phyloP scores from a whole-genome alignment of 2,797 vertebrate genomes.

The Poecilia velifera region DNA sequence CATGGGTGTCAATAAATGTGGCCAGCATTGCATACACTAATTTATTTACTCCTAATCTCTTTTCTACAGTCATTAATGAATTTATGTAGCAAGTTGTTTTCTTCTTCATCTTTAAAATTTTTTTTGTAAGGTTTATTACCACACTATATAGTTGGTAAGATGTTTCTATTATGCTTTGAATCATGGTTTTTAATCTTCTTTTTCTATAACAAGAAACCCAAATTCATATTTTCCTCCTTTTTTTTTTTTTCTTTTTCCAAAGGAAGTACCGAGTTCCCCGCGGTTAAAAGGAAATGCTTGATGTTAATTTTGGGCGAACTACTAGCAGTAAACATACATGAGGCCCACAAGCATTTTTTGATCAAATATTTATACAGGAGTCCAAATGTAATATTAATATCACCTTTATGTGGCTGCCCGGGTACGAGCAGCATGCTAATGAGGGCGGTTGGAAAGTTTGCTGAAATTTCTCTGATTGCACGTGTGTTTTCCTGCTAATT shows the following conservation, averaged over 20 bases:
- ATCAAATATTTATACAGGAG: constrained; percentile 80
- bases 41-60: constrained; percentile 30
- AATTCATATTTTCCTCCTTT: constrained; percentile 47
- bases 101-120: constrained; percentile 32
- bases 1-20: neutral
- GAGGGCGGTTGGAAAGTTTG: constrained; percentile 50
- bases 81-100: constrained; percentile 31
- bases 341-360: constrained; percentile 68
- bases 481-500: constrained; percentile 30
- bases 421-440: constrained; percentile 72
- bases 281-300: constrained; percentile 73
- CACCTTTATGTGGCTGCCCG: constrained; percentile 74
- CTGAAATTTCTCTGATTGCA: constrained; percentile 43
- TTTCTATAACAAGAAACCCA: constrained; percentile 53
- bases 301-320: constrained; percentile 76
- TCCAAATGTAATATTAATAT: constrained; percentile 81
- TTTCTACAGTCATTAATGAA: constrained; percentile 34
- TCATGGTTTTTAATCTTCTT: constrained; percentile 1
- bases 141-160: constrained; percentile 12
- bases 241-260: constrained; percentile 60
- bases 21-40: neutral
- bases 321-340: constrained; percentile 75
- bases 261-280: constrained; percentile 63
- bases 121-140: constrained; percentile 20
- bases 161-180: constrained; percentile 37